Conservation (phyloP, 1,140 invertebrate species). For the Idris sp. region DNA sequence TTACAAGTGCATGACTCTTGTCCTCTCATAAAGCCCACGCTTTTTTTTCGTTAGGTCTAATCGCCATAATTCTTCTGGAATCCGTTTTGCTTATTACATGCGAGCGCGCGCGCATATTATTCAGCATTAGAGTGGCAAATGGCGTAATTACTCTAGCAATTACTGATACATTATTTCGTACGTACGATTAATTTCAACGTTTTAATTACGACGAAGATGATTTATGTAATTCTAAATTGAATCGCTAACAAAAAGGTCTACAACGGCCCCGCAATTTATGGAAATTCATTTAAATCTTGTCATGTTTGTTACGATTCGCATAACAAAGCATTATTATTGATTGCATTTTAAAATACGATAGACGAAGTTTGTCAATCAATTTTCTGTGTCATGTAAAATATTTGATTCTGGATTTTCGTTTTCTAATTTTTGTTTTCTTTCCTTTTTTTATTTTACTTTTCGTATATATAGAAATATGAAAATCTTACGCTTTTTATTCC, state of each 20-base stretch:
- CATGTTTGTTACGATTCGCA: too few species aligned
- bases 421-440: too few species aligned
- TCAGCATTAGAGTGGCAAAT: conserved; percentile 45
- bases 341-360: too few species aligned
- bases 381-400: too few species aligned
- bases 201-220: conserved; percentile 42
- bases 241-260: conserved; percentile 12
- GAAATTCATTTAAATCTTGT: conserved; percentile 12
- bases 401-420: too few species aligned
- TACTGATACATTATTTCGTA: conserved; percentile 43
- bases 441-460: too few species aligned
- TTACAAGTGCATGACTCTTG: conserved; percentile 34
- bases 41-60: conserved; percentile 24
- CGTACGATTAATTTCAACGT: conserved; percentile 34
- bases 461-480: too few species aligned
- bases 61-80: conserved; percentile 18
- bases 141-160: conserved; percentile 44
- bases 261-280: conserved; percentile 1
- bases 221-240: conserved; percentile 36
- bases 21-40: conserved; percentile 14
- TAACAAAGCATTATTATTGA: too few species aligned
- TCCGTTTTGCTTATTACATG: conserved; percentile 24
- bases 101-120: conserved; percentile 24
- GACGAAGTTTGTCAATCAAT: too few species aligned
- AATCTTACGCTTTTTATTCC: too few species aligned